Evolutionary conservation across 2,888 invertebrate genomes (phyloP).

Genomic region (Ariolimax columbianus): DNA sequence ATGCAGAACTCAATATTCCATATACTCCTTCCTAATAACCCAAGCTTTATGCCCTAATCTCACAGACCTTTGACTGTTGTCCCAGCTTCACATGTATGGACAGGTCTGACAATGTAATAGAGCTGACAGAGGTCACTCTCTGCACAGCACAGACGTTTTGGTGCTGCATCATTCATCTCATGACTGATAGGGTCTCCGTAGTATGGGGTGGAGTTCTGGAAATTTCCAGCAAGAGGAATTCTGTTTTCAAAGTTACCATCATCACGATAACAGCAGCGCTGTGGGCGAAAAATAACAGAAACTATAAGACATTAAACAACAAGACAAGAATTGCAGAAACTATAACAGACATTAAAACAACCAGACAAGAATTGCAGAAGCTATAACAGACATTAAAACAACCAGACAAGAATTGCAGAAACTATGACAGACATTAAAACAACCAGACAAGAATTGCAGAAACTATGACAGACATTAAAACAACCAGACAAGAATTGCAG

Average conservation of each 20-base stretch:
- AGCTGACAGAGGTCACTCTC: constrained; percentile 34
- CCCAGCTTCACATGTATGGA: background rate
- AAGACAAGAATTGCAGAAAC: too few species aligned
- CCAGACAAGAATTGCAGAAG: too few species aligned
- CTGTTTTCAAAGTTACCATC: constrained; percentile 19
- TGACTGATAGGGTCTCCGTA: background rate
- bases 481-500: too few species aligned
- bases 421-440: too few species aligned
- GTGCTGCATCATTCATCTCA: constrained; percentile 30
- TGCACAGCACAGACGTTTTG: constrained; percentile 47
- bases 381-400: too few species aligned
- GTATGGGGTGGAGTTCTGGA: constrained; percentile 42
- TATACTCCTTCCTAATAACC: too few species aligned
- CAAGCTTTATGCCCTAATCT: background rate
- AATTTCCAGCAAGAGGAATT: constrained; percentile 34
- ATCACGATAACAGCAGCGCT: constrained; percentile 49
- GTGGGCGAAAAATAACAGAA: background rate
- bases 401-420: too few species aligned
- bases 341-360: too few species aligned
- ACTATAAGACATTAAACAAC: too few species aligned
- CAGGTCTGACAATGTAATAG: constrained; percentile 48
- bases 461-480: too few species aligned
- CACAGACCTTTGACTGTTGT: background rate
- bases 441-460: too few species aligned
- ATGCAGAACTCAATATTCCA: too few species aligned